phyloP scores from a whole-genome alignment of 2,888 invertebrate species.

The Lymantria dispar region DNA sequence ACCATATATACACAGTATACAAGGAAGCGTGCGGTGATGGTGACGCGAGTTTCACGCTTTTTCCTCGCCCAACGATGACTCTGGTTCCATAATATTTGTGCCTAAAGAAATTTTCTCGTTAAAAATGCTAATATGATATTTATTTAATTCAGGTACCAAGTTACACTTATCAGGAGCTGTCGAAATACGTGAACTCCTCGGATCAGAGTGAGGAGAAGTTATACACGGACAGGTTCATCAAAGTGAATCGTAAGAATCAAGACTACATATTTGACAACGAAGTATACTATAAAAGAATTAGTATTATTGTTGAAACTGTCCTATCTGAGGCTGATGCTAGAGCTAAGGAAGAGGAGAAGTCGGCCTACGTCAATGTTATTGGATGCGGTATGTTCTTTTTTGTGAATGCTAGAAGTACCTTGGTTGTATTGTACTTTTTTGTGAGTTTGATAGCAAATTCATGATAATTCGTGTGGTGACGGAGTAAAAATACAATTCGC shows the following conservation, averaged over 20 bases:
- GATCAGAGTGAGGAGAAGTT: slow-evolving; percentile 44
- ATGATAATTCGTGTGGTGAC: no score
- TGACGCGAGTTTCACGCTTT: no score
- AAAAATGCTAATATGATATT: neutral
- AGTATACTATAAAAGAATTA: slow-evolving; percentile 75
- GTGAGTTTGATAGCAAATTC: no score
- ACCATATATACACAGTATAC: no score
- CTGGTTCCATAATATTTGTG: no score
- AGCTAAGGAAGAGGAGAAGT: slow-evolving; percentile 69
- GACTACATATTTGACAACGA: slow-evolving; percentile 61
- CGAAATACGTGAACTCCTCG: slow-evolving; percentile 48
- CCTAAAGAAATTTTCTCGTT: no score
- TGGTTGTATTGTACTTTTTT: no score
- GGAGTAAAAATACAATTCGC: no score
- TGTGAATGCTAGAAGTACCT: no score
- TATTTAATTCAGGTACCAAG: slow-evolving; percentile 51
- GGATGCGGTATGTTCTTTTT: slow-evolving; percentile 56
- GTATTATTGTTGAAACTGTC: slow-evolving; percentile 83
- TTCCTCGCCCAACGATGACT: no score
- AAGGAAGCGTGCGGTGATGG: no score
- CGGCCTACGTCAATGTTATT: slow-evolving; percentile 85
- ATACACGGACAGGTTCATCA: slow-evolving; percentile 58
- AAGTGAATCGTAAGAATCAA: slow-evolving; percentile 6
- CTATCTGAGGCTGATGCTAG: slow-evolving; percentile 84
- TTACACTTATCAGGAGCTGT: slow-evolving; percentile 58